Evolutionary conservation across 2,113 vertebrate species (phyloP).

Genomic region (Peromyscus maniculatus): DNA sequence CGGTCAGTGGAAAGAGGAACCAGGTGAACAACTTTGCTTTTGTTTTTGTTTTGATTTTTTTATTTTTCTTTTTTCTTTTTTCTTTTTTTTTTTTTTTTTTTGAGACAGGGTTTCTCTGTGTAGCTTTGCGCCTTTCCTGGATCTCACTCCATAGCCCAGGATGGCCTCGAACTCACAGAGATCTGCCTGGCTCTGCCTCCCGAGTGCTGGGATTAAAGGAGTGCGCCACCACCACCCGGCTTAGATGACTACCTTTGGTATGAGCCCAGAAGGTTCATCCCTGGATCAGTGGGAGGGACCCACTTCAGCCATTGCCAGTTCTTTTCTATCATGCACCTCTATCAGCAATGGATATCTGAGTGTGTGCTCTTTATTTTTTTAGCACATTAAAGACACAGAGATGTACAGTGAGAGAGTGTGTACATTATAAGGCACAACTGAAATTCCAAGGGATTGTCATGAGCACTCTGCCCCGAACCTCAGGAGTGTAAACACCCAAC

Average conservation of each 20-base stretch:
- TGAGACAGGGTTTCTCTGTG: too few relatives aligned
- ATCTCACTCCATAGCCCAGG: too few relatives aligned
- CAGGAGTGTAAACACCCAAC: background rate
- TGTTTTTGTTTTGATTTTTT: too few relatives aligned
- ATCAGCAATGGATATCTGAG: background rate
- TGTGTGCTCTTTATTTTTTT: background rate
- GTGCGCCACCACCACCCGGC: too few relatives aligned
- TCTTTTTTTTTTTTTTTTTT: too few relatives aligned
- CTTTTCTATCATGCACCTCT: background rate
- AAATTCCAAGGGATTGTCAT: background rate
- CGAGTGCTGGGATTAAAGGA: too few relatives aligned
- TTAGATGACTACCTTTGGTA: background rate
- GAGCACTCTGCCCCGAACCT: background rate
- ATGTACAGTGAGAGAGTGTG: background rate
- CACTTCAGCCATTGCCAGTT: background rate
- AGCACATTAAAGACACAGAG: background rate
- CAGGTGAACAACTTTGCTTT: too few relatives aligned
- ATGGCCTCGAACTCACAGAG: too few relatives aligned
- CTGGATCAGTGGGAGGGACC: background rate
- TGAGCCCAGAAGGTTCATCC: background rate
- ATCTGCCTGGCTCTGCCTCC: too few relatives aligned
- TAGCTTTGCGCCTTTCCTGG: too few relatives aligned
- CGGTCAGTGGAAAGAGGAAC: background rate
- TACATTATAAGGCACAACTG: background rate
- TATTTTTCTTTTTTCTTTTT: too few relatives aligned